Evolutionary conservation across 2,797 vertebrate species (phyloP).

Genomic region (Cossypha caffra): DNA sequence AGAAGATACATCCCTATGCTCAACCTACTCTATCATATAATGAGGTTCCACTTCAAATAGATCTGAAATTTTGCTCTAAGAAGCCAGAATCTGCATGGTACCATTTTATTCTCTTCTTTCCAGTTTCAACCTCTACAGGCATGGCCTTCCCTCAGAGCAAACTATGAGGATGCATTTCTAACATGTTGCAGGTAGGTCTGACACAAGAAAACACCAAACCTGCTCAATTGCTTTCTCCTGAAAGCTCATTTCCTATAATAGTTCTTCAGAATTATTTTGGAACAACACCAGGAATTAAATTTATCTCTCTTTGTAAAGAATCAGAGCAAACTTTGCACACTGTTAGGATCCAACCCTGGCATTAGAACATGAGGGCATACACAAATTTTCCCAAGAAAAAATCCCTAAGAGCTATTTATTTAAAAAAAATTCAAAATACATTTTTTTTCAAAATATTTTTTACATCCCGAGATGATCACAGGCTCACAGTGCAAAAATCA

Average conservation of each 20-base stretch:
- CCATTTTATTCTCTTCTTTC: not conserved
- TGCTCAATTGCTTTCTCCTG: not conserved
- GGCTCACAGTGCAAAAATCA: not conserved
- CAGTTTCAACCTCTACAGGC: not conserved
- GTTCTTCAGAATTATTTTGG: not conserved
- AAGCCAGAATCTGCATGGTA: not conserved
- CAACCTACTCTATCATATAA: not conserved
- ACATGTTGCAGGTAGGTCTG: not conserved
- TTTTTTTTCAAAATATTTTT: not conserved
- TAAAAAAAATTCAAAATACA: rapidly evolving
- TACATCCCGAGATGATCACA: not conserved
- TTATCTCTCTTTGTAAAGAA: not conserved
- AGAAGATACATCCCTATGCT: not conserved
- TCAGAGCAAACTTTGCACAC: not conserved
- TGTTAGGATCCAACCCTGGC: not conserved
- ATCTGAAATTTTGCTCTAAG: not conserved
- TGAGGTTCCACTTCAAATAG: not conserved
- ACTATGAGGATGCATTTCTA: not conserved
- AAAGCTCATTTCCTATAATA: not conserved
- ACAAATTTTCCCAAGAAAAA: not conserved
- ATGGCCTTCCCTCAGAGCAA: not conserved
- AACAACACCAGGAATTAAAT: not conserved
- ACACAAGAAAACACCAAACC: not conserved
- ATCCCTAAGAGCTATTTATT: not conserved
- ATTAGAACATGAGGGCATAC: not conserved